Base-by-base conservation (phyloP, 1,140 invertebrate genomes). In the Odontomachus brunneus region DNA sequence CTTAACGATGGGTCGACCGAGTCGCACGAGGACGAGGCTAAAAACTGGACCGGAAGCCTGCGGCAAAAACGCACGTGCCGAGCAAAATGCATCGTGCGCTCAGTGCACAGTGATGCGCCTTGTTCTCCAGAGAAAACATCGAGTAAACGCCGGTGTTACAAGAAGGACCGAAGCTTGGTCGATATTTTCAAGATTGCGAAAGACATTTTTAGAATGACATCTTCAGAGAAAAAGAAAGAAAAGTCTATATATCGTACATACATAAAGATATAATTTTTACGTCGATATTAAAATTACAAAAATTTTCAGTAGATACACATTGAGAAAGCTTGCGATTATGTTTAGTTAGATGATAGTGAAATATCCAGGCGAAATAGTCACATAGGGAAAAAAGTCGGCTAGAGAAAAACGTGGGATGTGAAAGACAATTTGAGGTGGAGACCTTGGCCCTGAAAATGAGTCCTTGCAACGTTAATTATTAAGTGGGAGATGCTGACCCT, bases 21-120 rank as follows among this genome's bases (percentile, higher is more conserved):
- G 57, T 14, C 65, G n/a, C n/a, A n/a, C n/a, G 76, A 73, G 82
- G 63, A 60, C 49, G 69, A 14, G 38, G 38, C 66, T 87, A 87
- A 87, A 88, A 88, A 88, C 86, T 88, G 87, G 87, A 72, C 87
- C 87, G 87, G 87, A 88, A 88, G 80, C 60, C 51, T 19, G 55
- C 24, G 26, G 86, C 86, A 88, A 88, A 88, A 88, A 88, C 87
- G 82, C 66, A 87, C 82, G 83, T 87, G 86, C 76, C 72, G 78
- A 67, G 87, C 69, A 84, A 85, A 88, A 88, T 76, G 86, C 73
- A 83, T 73, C 72, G 60, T 59, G 86, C 49, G 75, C 75, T 44
- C 38, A 14, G 49, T 24, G 59, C 29, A 88, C 78, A 88, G 72
- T 88, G 86, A 85, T 38, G 84, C 11, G 73, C 83, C 87, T 88